phyloP scores from a whole-genome alignment of 2,888 invertebrate genomes.

The Dorcus parallelipipedus region DNA sequence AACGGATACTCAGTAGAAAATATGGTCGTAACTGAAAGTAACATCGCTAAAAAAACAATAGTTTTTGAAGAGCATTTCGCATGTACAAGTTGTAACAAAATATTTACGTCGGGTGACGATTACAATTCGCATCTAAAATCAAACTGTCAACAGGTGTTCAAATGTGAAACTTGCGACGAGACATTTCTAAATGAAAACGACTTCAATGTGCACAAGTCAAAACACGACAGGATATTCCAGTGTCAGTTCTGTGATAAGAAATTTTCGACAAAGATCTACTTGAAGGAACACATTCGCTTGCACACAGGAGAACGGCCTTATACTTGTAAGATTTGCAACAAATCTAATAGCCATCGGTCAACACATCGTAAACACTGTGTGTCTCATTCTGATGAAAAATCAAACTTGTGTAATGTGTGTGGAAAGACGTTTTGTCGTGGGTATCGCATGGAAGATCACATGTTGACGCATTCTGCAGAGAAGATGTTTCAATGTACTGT shows the following conservation, averaged over 20 bases:
- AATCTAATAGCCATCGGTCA: slow-evolving; percentile 23
- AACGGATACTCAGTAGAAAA: neutral
- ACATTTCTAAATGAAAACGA: slow-evolving; percentile 10
- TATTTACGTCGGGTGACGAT: neutral
- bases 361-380: slow-evolving; percentile 27
- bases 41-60: too few relatives aligned
- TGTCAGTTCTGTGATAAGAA: slow-evolving; percentile 25
- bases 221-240: slow-evolving; percentile 13
- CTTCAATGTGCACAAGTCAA: slow-evolving; percentile 14
- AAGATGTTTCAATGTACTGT: slow-evolving; percentile 30
- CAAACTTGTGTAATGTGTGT: slow-evolving; percentile 32
- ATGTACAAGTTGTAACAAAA: slow-evolving; percentile 10
- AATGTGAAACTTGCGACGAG: slow-evolving; percentile 8
- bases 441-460: slow-evolving; percentile 31
- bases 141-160: slow-evolving; percentile 3
- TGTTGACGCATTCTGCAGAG: slow-evolving; percentile 30
- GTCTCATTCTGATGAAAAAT: slow-evolving; percentile 27
- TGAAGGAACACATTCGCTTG: slow-evolving; percentile 22
- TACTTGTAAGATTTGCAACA: slow-evolving; percentile 27
- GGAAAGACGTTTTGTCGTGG: slow-evolving; percentile 32
- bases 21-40: too few relatives aligned
- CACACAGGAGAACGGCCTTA: slow-evolving; percentile 23
- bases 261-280: slow-evolving; percentile 21
- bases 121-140: slow-evolving; percentile 12
- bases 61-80: neutral